Evolutionary conservation across 2,113 vertebrate species (phyloP), one percentile per base, ranked within the genome.

Genomic region (Coregonus clupeaformis): DNA sequence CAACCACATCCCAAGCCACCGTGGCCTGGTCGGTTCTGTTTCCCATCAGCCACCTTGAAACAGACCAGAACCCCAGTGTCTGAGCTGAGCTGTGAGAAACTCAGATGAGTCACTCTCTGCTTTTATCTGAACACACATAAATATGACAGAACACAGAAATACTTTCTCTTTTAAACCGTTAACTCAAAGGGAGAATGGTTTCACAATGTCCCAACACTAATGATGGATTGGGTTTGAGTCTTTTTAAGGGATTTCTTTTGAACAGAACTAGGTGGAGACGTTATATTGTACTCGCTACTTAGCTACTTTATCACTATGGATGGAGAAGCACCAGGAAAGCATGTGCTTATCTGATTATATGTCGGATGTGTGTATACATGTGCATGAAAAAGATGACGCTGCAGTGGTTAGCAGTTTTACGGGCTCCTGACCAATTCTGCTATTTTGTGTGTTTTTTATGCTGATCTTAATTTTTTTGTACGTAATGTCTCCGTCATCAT

Each of bases 31-130:
- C 42, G 24, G 18, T 3, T 81, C 75, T 87, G 83, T 75, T 84
- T 82, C 69, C 75, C 59, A 65, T 92, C 81, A 80, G 75, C 47
- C 73, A 27, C 60, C 25, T 63, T 79, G 81, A 89, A 57, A 59
- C n/a, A 69, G 75, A 74, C 74, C 88, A 86, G 84, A 73, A 52
- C 45, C n/a, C 22, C 32, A 30, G n/a, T 60, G 57, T 22, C 18
- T 22, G 20, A 60, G 57, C 52, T 24, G 47, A 57, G 14, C 45
- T 65, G 62, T 49, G 49, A 69, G 18, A 69, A 14, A 12, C 57
- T 25, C 30, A 42, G 36, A 42, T 42, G 36, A 42, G 36, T 42
- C 36, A 42, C 36, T 42, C 16, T 42, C 36, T 52, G 14, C 14
- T 52, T 52, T 52, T 14, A 52, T 52, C 49, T 52, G 49, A 52